These are phyloP conservation scores for Notodonta dromedarius DNA, from an alignment of 2,888 invertebrate genomes.

Conservation along the genomic window DNA sequence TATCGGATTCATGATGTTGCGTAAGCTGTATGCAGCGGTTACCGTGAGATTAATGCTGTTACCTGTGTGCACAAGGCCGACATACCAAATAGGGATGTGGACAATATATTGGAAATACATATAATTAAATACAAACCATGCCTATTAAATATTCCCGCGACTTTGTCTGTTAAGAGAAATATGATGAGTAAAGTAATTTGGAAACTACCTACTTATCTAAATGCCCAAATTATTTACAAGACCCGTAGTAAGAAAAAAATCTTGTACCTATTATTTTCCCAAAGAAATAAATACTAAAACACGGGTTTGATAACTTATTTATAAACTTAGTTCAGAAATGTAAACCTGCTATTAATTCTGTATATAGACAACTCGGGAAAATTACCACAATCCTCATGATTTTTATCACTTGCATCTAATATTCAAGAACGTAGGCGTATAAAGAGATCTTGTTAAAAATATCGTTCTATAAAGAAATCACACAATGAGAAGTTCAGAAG, in stretches of 20 bases:
- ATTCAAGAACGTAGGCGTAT: background rate
- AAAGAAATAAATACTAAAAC: too few relatives aligned
- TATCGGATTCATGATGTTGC: background rate
- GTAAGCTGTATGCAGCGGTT: background rate
- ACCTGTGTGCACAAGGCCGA: background rate
- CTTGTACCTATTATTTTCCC: too few relatives aligned
- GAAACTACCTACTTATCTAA: too few relatives aligned
- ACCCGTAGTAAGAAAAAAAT: too few relatives aligned
- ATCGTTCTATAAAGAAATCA: constrained; percentile 7
- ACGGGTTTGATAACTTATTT: too few relatives aligned
- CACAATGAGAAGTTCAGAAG: background rate
- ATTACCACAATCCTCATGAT: background rate
- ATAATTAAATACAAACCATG: too few relatives aligned
- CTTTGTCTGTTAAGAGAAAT: too few relatives aligned
- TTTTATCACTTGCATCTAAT: background rate
- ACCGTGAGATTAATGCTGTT: background rate
- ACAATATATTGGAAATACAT: too few relatives aligned
- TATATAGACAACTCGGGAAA: background rate
- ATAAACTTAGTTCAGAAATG: too few relatives aligned
- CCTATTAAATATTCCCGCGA: too few relatives aligned
- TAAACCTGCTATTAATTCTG: background rate
- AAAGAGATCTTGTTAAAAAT: constrained; percentile 14
- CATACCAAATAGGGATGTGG: background rate
- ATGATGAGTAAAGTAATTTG: too few relatives aligned
- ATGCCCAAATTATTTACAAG: too few relatives aligned